Percentiles rank a stretch among this genome's conserved stretches.
Evolutionary conservation across 2,888 invertebrate genomes (phyloP).

Genomic region (Pristionchus fissidentatus): DNA sequence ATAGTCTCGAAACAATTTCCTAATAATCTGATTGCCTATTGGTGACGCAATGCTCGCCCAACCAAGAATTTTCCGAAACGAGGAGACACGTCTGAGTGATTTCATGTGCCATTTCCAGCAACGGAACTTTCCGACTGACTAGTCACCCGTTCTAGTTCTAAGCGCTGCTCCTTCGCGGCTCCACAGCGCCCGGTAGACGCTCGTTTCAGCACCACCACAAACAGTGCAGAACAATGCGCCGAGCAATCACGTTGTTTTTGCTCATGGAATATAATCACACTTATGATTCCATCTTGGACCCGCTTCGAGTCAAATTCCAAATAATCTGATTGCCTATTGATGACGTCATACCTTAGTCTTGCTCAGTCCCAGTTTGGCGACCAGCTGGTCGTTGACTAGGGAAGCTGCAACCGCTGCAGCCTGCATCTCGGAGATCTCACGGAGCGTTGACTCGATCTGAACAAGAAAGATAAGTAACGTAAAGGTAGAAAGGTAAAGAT

Average conservation of each 20-base stretch:
- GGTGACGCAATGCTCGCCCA: no score
- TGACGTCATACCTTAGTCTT: conserved; percentile 60
- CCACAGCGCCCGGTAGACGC: no score
- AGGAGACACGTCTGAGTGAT: no score
- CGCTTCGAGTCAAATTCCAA: not conserved
- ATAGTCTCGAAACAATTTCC: not conserved
- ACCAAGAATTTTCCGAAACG: no score
- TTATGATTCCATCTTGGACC: not conserved
- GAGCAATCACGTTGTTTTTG: not conserved
- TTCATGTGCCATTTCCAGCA: no score
- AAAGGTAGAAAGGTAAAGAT: not conserved
- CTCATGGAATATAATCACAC: not conserved
- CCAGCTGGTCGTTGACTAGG: conserved; percentile 62
- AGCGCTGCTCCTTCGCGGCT: no score
- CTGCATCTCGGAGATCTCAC: conserved; percentile 52
- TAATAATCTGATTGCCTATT: not conserved
- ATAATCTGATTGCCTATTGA: not conserved
- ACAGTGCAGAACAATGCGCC: no score
- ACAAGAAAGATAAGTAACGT: not conserved
- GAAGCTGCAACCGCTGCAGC: conserved; percentile 60
- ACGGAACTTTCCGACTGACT: no score
- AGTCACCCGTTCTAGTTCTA: not conserved
- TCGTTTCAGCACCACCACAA: no score
- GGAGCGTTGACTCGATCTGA: conserved; percentile 36
- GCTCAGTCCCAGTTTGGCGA: conserved; percentile 58